Conservation (phyloP, 2,888 invertebrate species). For the Podotricha telesiphe region DNA sequence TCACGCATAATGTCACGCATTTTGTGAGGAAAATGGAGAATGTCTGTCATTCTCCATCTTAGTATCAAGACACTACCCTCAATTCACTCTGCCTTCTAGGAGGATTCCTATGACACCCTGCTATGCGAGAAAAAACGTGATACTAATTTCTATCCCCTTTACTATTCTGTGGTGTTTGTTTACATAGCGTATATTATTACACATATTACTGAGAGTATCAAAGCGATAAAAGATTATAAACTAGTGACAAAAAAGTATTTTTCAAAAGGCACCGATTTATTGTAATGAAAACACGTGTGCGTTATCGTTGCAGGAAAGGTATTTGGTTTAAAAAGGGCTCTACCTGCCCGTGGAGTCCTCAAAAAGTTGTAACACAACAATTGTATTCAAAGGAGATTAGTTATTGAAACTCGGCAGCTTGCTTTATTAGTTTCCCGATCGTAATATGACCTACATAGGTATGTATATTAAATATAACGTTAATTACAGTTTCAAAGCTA, state of each 20-base stretch:
- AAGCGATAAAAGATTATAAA: neutral
- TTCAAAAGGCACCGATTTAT: constrained; percentile 49
- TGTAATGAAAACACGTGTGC: constrained; percentile 68
- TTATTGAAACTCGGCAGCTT: constrained; percentile 60
- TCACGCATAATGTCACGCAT: too few relatives aligned
- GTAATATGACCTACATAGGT: constrained; percentile 38
- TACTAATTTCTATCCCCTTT: too few relatives aligned
- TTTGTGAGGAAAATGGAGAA: too few relatives aligned
- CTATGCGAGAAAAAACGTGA: too few relatives aligned
- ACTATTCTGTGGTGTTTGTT: too few relatives aligned
- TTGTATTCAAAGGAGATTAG: constrained; percentile 66
- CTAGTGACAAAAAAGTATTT: neutral
- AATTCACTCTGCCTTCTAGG: too few relatives aligned
- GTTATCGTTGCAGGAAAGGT: constrained; percentile 41
- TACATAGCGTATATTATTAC: neutral
- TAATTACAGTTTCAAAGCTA: constrained; percentile 55
- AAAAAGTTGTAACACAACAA: constrained; percentile 63
- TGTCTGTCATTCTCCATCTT: too few relatives aligned
- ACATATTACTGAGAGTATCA: neutral
- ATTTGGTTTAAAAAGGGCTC: constrained; percentile 67
- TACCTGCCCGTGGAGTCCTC: constrained; percentile 73
- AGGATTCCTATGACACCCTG: too few relatives aligned
- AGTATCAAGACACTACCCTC: too few relatives aligned
- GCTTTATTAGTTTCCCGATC: constrained; percentile 59
- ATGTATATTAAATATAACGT: constrained; percentile 42